Evolutionary conservation across 1,140 invertebrate genomes (phyloP), one percentile per base, ranked within the genome.

Genomic region (Hycleus phaleratus): DNA sequence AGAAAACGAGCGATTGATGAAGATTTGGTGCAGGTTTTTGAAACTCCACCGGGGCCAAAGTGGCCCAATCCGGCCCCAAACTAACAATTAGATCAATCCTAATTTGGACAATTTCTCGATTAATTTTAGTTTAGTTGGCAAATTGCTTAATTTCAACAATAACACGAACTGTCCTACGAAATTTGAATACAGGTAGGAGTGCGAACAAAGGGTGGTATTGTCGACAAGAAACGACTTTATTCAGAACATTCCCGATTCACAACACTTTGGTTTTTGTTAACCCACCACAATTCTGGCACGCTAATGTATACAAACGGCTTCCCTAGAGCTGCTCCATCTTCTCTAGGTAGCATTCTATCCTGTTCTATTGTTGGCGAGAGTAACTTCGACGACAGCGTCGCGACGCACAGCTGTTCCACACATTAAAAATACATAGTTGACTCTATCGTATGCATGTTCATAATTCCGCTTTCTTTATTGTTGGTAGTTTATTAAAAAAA

Each of bases 101-200:
- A 18, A 18, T 18, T 18, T 18, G 18, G 18, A 18, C 18, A 18
- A 18, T 18, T 18, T 18, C 18, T 18, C 18, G 18, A 18, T 18
- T 18, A 18, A 18, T 18, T 18, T 2, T 18, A 18, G 18, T 18
- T 18, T 18, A 18, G 18, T 18, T 18, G 18, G 18, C 18, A 18
- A 18, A 18, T 18, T 18, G 18, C 18, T 18, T 18, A 18, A 18
- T 18, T 18, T 18, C 18, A 18, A 18, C 18, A 18, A 18, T 18
- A 18, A 18, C 18, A 18, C 40, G 50, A 45, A 53, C 45, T 45
- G 38, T 53, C 51, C 51, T 53, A 53, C 46, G 45, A 53, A 53
- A 53, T 53, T 53, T 53, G 51, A 53, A 53, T 53, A 53, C 51
- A 53, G 51, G 51, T 53, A 53, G 38, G 46, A 46, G 43, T 42